Conservation (phyloP, 2,888 invertebrate genomes). For the Coelogynopora nodosa region DNA sequence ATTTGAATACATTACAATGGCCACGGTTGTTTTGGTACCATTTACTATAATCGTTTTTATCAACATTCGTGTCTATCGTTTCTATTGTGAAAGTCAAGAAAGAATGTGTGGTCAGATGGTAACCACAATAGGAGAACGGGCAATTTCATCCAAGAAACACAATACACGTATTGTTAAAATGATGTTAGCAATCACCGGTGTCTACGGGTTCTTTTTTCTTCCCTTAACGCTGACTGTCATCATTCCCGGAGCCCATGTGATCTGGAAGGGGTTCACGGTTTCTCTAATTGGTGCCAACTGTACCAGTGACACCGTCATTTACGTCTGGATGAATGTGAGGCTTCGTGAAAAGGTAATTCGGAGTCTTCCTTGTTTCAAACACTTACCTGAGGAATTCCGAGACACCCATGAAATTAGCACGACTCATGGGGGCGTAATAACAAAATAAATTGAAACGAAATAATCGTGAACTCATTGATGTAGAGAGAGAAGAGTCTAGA, state of each 20-base stretch:
- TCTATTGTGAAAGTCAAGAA: not conserved
- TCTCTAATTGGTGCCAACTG: not conserved
- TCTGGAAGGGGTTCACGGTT: not conserved
- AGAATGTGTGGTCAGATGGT: not conserved
- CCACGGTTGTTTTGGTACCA: not conserved
- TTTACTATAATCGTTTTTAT: not conserved
- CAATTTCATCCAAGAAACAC: not conserved
- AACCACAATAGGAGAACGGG: not conserved
- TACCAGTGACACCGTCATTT: not conserved
- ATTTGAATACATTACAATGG: not conserved
- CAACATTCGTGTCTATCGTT: not conserved
- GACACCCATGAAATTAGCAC: not conserved
- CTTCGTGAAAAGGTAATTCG: not conserved
- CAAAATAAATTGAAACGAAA: no score
- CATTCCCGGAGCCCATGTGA: not conserved
- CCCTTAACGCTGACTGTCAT: not conserved
- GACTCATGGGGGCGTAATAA: no score
- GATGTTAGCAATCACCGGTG: not conserved
- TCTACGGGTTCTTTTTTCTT: not conserved
- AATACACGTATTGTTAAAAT: not conserved
- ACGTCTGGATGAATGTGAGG: not conserved
- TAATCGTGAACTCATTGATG: no score
- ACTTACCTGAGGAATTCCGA: not conserved
- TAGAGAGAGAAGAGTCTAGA: no score
- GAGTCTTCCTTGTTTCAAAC: not conserved